Evolutionary conservation across 1,140 invertebrate genomes (phyloP).

Genomic region (Tenebrio molitor): DNA sequence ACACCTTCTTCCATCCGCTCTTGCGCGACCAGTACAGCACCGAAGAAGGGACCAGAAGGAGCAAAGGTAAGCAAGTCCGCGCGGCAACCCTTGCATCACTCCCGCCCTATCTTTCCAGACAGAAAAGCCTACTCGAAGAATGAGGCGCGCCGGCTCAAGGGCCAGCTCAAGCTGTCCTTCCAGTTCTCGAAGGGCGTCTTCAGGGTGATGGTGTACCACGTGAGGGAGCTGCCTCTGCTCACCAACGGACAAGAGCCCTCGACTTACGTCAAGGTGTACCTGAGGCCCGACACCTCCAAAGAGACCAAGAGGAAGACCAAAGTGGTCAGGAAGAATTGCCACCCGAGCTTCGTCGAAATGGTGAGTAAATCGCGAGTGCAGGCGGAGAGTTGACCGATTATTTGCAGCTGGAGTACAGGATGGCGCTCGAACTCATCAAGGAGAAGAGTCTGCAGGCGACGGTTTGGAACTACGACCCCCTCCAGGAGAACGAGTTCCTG

Average conservation of each 20-base stretch:
- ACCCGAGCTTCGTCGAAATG: conserved; percentile 99
- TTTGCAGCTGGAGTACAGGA: conserved; percentile 87
- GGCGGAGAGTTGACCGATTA: not conserved
- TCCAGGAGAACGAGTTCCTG: conserved; percentile 96
- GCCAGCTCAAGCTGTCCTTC: conserved; percentile 78
- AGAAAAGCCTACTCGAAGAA: conserved; percentile 43
- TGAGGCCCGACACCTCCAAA: conserved; percentile 89
- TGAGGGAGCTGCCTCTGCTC: conserved; percentile 83
- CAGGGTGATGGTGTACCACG: conserved; percentile 90
- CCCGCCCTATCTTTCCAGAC: conserved; percentile 40
- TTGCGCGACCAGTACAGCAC: conserved; percentile 91
- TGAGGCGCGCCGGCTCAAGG: conserved; percentile 62
- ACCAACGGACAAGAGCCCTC: conserved; percentile 85
- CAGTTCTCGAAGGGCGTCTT: conserved; percentile 86
- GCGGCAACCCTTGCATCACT: not conserved
- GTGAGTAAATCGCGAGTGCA: conserved; percentile 69
- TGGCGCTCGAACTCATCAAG: conserved; percentile 85
- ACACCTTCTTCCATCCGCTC: conserved; percentile 98
- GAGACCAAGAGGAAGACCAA: conserved; percentile 96
- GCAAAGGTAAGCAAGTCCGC: conserved; percentile 71
- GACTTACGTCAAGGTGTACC: conserved; percentile 95
- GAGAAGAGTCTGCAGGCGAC: conserved; percentile 87
- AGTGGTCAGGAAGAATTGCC: conserved; percentile 90
- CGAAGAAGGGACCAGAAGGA: conserved; percentile 73
- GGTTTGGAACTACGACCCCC: conserved; percentile 93